Conservation (phyloP, 2,888 invertebrate genomes). For the Andricus quercusramuli region DNA sequence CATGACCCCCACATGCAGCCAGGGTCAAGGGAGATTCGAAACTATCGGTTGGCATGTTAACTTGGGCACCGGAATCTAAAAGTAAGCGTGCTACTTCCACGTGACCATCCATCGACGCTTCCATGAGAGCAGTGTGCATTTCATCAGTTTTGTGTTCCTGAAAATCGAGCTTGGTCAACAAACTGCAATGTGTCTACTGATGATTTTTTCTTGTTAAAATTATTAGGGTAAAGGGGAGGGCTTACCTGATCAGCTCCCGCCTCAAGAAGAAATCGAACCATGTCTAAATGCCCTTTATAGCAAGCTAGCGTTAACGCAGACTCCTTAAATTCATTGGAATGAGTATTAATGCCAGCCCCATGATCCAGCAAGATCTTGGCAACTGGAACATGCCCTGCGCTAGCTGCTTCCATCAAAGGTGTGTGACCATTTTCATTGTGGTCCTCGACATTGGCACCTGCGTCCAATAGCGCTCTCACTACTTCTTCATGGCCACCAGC, state of each 20-base stretch:
- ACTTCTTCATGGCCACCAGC: slow-evolving; percentile 96
- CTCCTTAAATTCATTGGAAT: slow-evolving; percentile 99
- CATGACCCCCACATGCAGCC: slow-evolving; percentile 99
- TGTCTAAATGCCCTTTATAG: slow-evolving; percentile 97
- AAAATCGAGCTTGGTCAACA: slow-evolving; percentile 41
- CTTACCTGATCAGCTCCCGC: slow-evolving; percentile 92
- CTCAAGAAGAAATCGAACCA: slow-evolving; percentile 96
- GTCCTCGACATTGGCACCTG: slow-evolving; percentile 97
- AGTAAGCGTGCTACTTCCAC: slow-evolving; percentile 97
- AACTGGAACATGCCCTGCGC: slow-evolving; percentile 95
- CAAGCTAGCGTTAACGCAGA: slow-evolving; percentile 97
- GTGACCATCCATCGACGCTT: slow-evolving; percentile 99
- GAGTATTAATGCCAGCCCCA: slow-evolving; percentile 98
- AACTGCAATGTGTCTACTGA: background rate
- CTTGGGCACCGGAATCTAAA: slow-evolving; percentile 98
- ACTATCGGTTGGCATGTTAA: slow-evolving; percentile 99
- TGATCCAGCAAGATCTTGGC: slow-evolving; percentile 94
- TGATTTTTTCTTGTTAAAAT: background rate
- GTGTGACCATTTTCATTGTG: slow-evolving; percentile 99
- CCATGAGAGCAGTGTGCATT: slow-evolving; percentile 99
- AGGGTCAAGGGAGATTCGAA: slow-evolving; percentile 99
- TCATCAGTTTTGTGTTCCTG: slow-evolving; percentile 99
- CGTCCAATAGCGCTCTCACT: slow-evolving; percentile 92
- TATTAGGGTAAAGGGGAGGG: slow-evolving; percentile 7
- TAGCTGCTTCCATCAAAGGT: slow-evolving; percentile 99